Conservation (phyloP, 2,888 invertebrate species). For the Nasonia oneida region DNA sequence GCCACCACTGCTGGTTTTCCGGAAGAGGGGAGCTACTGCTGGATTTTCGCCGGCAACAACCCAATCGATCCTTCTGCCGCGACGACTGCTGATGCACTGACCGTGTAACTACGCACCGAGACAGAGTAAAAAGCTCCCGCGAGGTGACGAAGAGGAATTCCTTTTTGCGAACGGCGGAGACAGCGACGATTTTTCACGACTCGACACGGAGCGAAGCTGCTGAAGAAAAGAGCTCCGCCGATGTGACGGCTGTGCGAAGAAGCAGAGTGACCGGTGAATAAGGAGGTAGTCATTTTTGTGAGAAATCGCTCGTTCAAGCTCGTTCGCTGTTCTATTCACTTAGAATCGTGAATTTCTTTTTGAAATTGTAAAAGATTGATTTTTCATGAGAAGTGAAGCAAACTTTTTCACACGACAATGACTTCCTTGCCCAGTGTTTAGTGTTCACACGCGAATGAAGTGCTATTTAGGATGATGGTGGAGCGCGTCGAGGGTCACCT, state of each 20-base stretch:
- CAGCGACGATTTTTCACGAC: not conserved
- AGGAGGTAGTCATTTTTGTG: conserved; percentile 42
- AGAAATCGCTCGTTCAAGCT: not conserved
- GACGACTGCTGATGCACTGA: not conserved
- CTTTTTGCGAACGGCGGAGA: not conserved
- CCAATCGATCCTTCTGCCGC: conserved; percentile 2
- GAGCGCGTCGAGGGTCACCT: conserved; percentile 90
- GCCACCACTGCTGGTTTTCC: conserved; percentile 17
- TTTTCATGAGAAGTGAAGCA: not conserved
- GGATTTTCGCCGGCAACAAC: not conserved
- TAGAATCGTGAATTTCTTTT: too few relatives aligned
- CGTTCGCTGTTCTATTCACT: not conserved
- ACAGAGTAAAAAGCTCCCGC: not conserved
- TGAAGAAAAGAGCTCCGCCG: not conserved
- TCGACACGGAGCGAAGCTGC: not conserved
- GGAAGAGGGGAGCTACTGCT: not conserved
- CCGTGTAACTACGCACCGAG: not conserved
- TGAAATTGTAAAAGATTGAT: not conserved
- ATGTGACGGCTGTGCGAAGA: conserved; percentile 31
- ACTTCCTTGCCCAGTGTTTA: conserved; percentile 50
- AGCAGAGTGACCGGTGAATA: conserved; percentile 34
- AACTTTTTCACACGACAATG: conserved; percentile 36
- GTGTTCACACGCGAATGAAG: conserved; percentile 71
- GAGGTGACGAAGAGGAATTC: not conserved
- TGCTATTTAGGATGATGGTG: conserved; percentile 82